Base-by-base conservation (phyloP, 2,797 vertebrate species). In the Numenius phaeopus region DNA sequence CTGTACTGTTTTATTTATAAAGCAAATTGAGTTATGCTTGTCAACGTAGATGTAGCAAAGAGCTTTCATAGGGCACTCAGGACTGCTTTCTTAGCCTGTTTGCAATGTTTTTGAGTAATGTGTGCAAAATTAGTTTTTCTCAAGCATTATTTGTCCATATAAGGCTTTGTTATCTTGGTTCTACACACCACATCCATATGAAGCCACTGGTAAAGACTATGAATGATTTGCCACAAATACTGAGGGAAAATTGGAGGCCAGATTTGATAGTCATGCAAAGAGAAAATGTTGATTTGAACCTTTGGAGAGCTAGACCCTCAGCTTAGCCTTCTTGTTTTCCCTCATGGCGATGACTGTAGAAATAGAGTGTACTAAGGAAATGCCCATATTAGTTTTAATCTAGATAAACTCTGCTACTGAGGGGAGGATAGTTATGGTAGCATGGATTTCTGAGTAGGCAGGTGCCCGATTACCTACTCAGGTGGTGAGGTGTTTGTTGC, bases 171-270 rank as follows among this genome's bases (percentile, higher is more conserved):
- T 83, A 7, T 42, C 64, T 66, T 73, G 40, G 7, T 81, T 81
- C n/a, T 26, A 21, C 34, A 20, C 2, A n/a, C 23, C 11, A 40
- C 4, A 1, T 80, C 27, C 5, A 7, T 70, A n/a, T 0, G 14
- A 89, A 92, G 12, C 17, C 40, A 32, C 24, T 44, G 8, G 19
- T 69, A 59, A 85, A 70, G 21, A 22, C n/a, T n/a, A 9, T 27
- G 14, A 30, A 42, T 59, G 70, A 10, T 55, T 88, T 78, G 22
- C 32, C 66, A 4, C 12, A 80, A 34, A 65, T 44, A 7, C 6
- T 50, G 8, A 39, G 44, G 22, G 11, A 22, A 87, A 76, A 76
- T 1, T 15, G 6, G 42, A 85, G 71, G 42, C 18, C 17, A 32
- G 27, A 67, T 83, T 61, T 86, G 10, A 18, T 77, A 88, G 79